Percentiles rank a stretch among this genome's conserved stretches.
phyloP scores from a whole-genome alignment of 2,113 vertebrate genomes.

The Piliocolobus tephrosceles region DNA sequence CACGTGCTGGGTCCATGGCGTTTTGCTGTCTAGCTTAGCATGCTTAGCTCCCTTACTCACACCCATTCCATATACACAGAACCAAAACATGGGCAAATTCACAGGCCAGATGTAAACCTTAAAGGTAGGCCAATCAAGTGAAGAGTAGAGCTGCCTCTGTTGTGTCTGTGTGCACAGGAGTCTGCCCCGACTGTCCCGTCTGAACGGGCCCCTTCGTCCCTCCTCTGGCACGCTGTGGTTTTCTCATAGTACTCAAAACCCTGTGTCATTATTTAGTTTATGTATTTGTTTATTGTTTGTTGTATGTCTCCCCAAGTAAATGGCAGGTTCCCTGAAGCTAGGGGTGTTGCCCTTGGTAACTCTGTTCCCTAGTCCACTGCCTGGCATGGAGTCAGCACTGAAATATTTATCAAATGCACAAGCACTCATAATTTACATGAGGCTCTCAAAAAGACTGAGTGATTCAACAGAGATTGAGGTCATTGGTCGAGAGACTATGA shows the following conservation, averaged over 20 bases:
- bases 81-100: background rate
- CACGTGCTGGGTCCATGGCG: accelerated
- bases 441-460: background rate
- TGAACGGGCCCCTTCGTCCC: accelerated
- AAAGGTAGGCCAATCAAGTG: background rate
- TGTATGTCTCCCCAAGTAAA: background rate
- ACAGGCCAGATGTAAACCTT: background rate
- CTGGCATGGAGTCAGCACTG: background rate
- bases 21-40: background rate
- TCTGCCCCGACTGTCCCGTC: background rate
- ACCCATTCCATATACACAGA: background rate
- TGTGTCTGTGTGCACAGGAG: background rate
- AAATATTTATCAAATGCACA: background rate
- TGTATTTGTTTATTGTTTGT: background rate
- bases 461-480: accelerated
- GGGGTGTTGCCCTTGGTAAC: background rate
- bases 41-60: background rate
- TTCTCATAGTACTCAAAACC: background rate
- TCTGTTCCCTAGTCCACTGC: background rate
- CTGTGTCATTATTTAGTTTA: background rate
- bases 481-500: accelerated
- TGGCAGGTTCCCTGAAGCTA: background rate
- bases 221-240: background rate
- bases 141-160: too few relatives aligned
- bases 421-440: background rate